Conservation (phyloP, 2,888 invertebrate species). For the Drosophila tripunctata region DNA sequence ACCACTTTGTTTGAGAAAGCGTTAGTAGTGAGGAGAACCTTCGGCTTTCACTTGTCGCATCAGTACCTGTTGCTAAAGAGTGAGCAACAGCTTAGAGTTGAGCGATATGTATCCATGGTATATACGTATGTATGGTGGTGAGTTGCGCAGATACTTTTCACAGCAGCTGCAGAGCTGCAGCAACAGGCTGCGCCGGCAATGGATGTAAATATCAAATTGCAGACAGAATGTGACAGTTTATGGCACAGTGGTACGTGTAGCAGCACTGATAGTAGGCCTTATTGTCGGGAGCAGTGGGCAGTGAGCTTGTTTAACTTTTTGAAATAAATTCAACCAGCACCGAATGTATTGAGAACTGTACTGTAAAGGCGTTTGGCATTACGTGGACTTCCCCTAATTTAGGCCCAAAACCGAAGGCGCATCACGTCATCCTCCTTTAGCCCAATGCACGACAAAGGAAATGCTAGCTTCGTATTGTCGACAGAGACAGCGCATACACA, state of each 20-base stretch:
- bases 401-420: slow-evolving; percentile 45
- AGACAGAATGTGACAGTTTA: slow-evolving; percentile 30
- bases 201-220: slow-evolving; percentile 43
- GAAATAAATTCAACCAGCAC: too few relatives aligned
- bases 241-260: too few relatives aligned
- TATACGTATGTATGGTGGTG: slow-evolving; percentile 44
- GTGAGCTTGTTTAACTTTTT: too few relatives aligned
- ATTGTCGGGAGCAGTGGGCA: too few relatives aligned
- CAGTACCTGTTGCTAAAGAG: slow-evolving; percentile 81
- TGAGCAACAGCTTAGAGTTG: slow-evolving; percentile 78
- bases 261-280: too few relatives aligned
- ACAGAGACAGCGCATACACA: neutral
- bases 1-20: slow-evolving; percentile 8
- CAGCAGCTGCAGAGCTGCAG: slow-evolving; percentile 41
- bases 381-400: slow-evolving; percentile 37
- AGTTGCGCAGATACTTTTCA: slow-evolving; percentile 51
- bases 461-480: slow-evolving; percentile 18
- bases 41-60: slow-evolving; percentile 17
- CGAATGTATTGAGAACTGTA: too few relatives aligned
- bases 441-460: slow-evolving; percentile 28
- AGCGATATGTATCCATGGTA: slow-evolving; percentile 32
- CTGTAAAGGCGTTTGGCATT: slow-evolving; percentile 14
- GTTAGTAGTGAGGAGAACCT: neutral
- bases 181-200: slow-evolving; percentile 66
- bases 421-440: slow-evolving; percentile 22